These are phyloP conservation scores for Psittacula derbiana DNA, from an alignment of 2,797 vertebrate species.

Conservation along the genomic window DNA sequence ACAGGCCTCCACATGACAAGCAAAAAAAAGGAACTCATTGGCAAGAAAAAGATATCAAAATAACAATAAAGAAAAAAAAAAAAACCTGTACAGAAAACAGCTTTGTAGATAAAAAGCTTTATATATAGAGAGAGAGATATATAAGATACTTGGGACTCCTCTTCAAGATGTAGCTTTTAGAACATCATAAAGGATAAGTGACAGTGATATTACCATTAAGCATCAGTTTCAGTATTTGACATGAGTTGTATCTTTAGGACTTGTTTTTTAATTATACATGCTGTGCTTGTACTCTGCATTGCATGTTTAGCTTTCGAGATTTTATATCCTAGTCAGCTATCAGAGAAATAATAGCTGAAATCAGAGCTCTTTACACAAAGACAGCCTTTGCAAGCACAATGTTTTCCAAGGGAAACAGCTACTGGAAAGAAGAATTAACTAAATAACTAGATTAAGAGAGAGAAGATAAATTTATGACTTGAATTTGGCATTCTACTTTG, in stretches of 20 bases:
- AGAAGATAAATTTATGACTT: neutral
- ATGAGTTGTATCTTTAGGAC: neutral
- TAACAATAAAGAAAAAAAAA: neutral
- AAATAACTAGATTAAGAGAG: neutral
- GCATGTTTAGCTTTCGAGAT: neutral
- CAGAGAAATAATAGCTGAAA: slow-evolving; percentile 29
- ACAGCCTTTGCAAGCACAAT: neutral
- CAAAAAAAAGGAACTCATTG: neutral
- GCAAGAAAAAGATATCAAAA: neutral
- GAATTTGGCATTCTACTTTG: neutral
- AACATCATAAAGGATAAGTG: neutral
- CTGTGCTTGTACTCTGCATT: neutral
- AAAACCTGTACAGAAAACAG: neutral
- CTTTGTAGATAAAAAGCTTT: neutral
- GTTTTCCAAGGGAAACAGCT: slow-evolving; percentile 33
- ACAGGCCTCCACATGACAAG: neutral
- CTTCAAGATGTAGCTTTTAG: neutral
- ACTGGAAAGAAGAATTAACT: slow-evolving; percentile 33
- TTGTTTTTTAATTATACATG: neutral
- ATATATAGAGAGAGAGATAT: neutral
- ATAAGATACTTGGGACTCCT: neutral
- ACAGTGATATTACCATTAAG: neutral
- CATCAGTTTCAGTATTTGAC: neutral
- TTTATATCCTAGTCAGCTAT: neutral
- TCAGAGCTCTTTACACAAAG: neutral